Base-by-base conservation (phyloP, 2,113 vertebrate species). In the Clarias batrachus region DNA sequence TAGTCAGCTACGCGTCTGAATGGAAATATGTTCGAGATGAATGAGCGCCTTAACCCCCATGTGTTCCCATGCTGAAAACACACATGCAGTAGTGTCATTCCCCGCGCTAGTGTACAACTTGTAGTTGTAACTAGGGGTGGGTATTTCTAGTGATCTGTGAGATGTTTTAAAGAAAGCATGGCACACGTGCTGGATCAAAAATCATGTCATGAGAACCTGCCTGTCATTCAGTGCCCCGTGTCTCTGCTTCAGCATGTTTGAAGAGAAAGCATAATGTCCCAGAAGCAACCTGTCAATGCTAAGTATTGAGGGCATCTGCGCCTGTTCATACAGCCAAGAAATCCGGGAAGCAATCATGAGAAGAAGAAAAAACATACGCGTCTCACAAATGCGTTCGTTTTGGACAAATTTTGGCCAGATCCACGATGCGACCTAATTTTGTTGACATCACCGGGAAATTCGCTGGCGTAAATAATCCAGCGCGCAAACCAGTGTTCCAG, bases 61-160 rank as follows among this genome's bases (percentile, higher is more conserved):
- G 94, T 95, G 87, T 59, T 1, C 89, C 90, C 93, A 95, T 96
- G 94, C 96, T 97, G 95, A 96, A 96, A 94, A 86, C 81, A 71
- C 19, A 23, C 80, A 66, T 56, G 78, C 76, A 41, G n/a, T n/a
- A 8, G 3, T 81, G 27, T 68, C 0, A 33, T 4, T 23, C 27
- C 27, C 2, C 4, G n/a, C 27, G 0, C 3, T 37, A 57, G n/a
- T 59, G 12, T 52, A 16, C 41, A 76, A 48, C 73, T n/a, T 13
- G 70, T 73, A 37, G 17, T 73, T 48, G 21, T 73, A 73, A 12
- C 7, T 12, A 41, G 10, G 10, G 19, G 19, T 23, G 1, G 25
- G 48, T 11, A 52, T 19, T 19, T 54, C 27, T 27, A 66, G 2
- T 82, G 27, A 54, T 6, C 41, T 54, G 7, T 25, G 21, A 11